These are phyloP conservation scores for Mormoops blainvillei DNA, from an alignment of 2,113 vertebrate species.

Conservation along the genomic window DNA sequence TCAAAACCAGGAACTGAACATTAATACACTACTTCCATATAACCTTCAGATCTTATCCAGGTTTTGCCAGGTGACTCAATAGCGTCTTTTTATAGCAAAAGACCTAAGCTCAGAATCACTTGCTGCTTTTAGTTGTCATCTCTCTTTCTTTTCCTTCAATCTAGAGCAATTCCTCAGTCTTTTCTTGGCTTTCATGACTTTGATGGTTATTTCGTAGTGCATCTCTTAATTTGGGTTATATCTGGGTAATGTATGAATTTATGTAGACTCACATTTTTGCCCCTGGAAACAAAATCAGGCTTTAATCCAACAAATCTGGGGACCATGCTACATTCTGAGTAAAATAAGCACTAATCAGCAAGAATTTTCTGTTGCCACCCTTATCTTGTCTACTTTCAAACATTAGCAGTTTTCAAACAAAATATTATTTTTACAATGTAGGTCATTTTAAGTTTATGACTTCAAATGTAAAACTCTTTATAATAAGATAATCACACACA, in stretches of 20 bases:
- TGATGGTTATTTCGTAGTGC: background rate
- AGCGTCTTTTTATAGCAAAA: background rate
- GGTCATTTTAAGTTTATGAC: background rate
- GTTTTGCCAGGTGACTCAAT: background rate
- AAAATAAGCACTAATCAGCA: background rate
- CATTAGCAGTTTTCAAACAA: background rate
- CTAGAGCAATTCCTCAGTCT: background rate
- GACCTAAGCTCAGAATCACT: background rate
- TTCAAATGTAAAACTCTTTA: background rate
- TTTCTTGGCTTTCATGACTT: background rate
- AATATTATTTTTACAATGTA: background rate
- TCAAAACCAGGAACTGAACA: background rate
- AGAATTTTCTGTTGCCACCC: background rate
- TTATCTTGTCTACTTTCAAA: background rate
- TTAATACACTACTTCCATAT: background rate
- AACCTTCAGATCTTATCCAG: background rate
- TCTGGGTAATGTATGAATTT: background rate
- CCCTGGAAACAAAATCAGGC: background rate
- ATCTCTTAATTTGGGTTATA: background rate
- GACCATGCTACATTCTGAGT: background rate
- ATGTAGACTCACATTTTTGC: background rate
- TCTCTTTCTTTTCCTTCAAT: background rate
- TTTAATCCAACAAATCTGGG: background rate
- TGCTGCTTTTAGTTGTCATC: background rate
- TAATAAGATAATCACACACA: background rate